Evolutionary conservation across 2,113 vertebrate species (phyloP).

Genomic region (Lophochroa leadbeateri): DNA sequence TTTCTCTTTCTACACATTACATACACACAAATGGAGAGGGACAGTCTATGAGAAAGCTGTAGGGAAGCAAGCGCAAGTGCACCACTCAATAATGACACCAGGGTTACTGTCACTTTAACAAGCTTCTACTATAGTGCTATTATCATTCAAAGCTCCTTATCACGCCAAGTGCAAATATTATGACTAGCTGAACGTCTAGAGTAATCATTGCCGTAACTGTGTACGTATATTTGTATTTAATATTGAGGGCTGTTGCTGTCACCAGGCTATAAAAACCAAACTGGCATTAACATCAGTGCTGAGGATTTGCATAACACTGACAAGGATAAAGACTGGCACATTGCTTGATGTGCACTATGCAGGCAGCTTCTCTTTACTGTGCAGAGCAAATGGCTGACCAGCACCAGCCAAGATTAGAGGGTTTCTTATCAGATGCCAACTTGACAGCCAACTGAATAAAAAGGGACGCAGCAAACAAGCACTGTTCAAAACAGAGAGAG

Average conservation of each 20-base stretch:
- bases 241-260: conserved; percentile 68
- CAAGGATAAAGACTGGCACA: conserved; percentile 34
- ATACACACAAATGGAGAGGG: not conserved
- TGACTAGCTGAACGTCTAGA: conserved; percentile 58
- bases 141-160: conserved; percentile 56
- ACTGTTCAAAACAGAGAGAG: not conserved
- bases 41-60: not conserved
- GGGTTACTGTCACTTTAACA: conserved; percentile 55
- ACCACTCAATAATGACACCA: not conserved
- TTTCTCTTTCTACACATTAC: not conserved
- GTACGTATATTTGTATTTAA: conserved; percentile 58
- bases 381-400: not conserved
- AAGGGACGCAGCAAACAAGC: not conserved
- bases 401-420: not conserved
- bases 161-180: conserved; percentile 53
- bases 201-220: conserved; percentile 53
- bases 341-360: not conserved
- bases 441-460: not conserved
- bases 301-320: conserved; percentile 59
- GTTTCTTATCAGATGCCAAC: not conserved
- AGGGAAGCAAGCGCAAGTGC: not conserved
- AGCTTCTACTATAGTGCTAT: conserved; percentile 30
- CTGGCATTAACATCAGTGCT: conserved; percentile 27
- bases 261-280: conserved; percentile 59
- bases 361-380: not conserved